Evolutionary conservation across 2,113 vertebrate genomes (phyloP).

Genomic region (Dolichallabes microphthalmus): DNA sequence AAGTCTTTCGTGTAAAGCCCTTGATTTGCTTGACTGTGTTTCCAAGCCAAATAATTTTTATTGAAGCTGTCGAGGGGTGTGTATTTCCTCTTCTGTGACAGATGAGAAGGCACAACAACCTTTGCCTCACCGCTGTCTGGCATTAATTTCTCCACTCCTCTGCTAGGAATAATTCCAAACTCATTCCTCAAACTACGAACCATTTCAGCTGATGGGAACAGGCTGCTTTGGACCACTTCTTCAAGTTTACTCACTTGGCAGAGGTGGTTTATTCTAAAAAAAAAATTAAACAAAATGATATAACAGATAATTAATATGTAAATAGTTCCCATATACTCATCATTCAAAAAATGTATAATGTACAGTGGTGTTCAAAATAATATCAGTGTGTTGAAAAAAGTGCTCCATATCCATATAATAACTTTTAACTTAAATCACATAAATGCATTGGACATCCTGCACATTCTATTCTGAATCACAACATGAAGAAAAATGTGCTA

Average conservation of each 20-base stretch:
- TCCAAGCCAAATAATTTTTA: constrained; percentile 56
- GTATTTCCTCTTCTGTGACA: constrained; percentile 34
- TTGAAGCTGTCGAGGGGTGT: constrained; percentile 55
- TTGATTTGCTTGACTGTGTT: constrained; percentile 43
- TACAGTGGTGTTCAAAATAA: too few relatives aligned
- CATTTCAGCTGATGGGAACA: constrained; percentile 82
- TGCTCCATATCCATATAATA: too few relatives aligned
- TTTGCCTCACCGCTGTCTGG: not conserved
- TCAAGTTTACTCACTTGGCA: constrained; percentile 64
- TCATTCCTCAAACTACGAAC: constrained; percentile 67
- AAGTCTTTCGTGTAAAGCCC: constrained; percentile 46
- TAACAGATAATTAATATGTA: not conserved
- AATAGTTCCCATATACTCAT: not conserved
- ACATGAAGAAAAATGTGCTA: too few relatives aligned
- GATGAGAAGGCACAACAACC: not conserved
- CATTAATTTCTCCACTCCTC: not conserved
- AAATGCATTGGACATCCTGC: too few relatives aligned
- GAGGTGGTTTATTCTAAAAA: constrained; percentile 71
- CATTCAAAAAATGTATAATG: too few relatives aligned
- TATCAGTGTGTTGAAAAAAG: too few relatives aligned
- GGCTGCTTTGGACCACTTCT: constrained; percentile 65
- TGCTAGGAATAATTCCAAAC: constrained; percentile 65
- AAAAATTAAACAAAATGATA: not conserved
- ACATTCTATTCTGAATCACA: too few relatives aligned
- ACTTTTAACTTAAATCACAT: too few relatives aligned